Percentiles rank a stretch among this genome's conserved stretches.
Evolutionary conservation across 2,113 vertebrate genomes (phyloP).

Genomic region (Vicugna pacos): DNA sequence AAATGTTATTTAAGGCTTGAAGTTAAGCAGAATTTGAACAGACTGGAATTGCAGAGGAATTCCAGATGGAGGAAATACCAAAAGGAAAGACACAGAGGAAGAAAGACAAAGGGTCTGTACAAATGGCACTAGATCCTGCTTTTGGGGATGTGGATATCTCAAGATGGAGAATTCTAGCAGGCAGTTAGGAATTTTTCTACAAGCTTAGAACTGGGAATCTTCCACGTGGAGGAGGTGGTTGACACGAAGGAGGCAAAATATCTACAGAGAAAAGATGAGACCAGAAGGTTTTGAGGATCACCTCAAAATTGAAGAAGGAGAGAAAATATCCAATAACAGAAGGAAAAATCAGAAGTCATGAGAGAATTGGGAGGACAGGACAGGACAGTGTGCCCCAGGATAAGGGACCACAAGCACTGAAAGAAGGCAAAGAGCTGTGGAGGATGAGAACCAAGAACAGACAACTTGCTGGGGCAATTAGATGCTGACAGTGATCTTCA

Average conservation of each 20-base stretch:
- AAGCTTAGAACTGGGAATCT: background rate
- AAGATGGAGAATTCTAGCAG: background rate
- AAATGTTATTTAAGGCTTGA: background rate
- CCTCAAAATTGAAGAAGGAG: background rate
- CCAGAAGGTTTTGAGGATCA: background rate
- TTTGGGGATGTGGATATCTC: background rate
- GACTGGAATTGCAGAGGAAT: background rate
- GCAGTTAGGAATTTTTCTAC: background rate
- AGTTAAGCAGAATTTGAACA: background rate
- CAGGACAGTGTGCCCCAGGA: background rate
- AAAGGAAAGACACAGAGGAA: background rate
- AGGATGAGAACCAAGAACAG: background rate
- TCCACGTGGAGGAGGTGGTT: background rate
- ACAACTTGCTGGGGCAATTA: background rate
- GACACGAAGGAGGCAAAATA: background rate
- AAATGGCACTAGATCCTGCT: background rate
- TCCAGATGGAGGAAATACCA: background rate
- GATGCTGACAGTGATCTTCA: background rate
- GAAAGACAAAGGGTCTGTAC: background rate
- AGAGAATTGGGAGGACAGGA: background rate
- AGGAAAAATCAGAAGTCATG: background rate
- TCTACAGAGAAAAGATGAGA: background rate
- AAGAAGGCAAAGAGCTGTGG: background rate
- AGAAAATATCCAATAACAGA: background rate
- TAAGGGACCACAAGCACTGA: background rate